Evolutionary conservation across 2,888 invertebrate genomes (phyloP).

Genomic region (Odontocolon sp.): DNA sequence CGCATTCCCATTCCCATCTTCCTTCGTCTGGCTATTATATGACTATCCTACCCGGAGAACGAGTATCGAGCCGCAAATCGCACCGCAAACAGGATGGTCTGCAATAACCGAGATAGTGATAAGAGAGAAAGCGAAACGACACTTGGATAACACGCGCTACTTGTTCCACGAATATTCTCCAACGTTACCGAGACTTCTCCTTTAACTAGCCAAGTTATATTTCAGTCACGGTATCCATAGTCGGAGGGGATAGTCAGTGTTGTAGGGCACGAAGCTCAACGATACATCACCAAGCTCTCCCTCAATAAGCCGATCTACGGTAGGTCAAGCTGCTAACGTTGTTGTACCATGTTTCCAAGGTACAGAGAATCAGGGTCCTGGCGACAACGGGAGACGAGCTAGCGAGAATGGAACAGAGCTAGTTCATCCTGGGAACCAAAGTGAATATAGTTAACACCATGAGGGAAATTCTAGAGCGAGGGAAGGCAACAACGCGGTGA

Average conservation of each 20-base stretch:
- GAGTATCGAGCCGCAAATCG: slow-evolving; percentile 30
- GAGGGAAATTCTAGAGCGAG: slow-evolving; percentile 37
- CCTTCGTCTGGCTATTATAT: neutral
- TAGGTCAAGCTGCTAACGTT: slow-evolving; percentile 49
- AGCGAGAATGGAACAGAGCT: slow-evolving; percentile 36
- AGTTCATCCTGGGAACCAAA: slow-evolving; percentile 37
- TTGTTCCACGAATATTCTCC: neutral
- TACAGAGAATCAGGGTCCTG: slow-evolving; percentile 10
- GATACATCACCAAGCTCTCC: slow-evolving; percentile 47
- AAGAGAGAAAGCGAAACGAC: neutral
- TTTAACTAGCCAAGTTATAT: neutral
- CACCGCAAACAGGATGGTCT: slow-evolving; percentile 29
- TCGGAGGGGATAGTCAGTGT: slow-evolving; percentile 5
- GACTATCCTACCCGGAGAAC: neutral
- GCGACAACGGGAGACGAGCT: neutral
- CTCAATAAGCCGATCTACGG: slow-evolving; percentile 54
- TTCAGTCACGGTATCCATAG: neutral
- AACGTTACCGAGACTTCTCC: neutral
- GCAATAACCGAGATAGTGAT: slow-evolving; percentile 34
- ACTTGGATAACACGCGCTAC: too few species aligned
- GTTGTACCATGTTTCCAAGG: slow-evolving; percentile 23
- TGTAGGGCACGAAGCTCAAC: slow-evolving; percentile 36
- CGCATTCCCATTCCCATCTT: neutral
- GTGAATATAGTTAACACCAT: slow-evolving; percentile 49
- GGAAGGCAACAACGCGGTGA: slow-evolving; percentile 38